Percentiles rank a stretch among this genome's conserved stretches.
These are phyloP conservation scores for Philantomba maxwellii DNA, from an alignment of 2,113 vertebrate genomes.

Conservation along the genomic window DNA sequence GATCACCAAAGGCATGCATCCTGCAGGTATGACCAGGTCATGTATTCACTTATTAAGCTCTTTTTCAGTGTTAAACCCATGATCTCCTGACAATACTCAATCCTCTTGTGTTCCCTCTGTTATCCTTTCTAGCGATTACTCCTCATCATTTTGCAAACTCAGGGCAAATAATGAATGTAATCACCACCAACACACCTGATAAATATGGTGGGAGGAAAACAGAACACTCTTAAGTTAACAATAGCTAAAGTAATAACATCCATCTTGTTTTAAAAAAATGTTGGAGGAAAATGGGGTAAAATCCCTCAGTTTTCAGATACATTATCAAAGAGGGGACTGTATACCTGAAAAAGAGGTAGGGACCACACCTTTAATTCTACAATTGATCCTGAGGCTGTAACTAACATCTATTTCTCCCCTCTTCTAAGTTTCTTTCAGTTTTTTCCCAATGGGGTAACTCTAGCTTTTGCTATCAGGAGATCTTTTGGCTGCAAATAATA, in stretches of 20 bases:
- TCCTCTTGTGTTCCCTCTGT: neutral
- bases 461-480: neutral
- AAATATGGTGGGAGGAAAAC: neutral
- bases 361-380: neutral
- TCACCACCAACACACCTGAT: neutral
- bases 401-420: neutral
- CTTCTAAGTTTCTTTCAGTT: neutral
- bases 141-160: neutral
- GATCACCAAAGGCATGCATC: neutral
- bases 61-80: neutral
- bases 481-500: neutral
- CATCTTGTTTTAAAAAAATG: neutral
- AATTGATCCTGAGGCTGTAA: neutral
- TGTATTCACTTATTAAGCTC: neutral
- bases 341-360: neutral
- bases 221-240: neutral
- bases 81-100: neutral
- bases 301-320: neutral
- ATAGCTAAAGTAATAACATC: neutral
- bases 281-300: neutral
- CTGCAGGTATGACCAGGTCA: too few species aligned
- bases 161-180: neutral
- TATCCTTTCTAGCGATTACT: neutral
- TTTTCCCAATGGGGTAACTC: neutral
- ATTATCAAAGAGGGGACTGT: neutral